These are phyloP conservation scores for Hydrotaea diabolus DNA, from an alignment of 2,888 invertebrate genomes.

Conservation along the genomic window DNA sequence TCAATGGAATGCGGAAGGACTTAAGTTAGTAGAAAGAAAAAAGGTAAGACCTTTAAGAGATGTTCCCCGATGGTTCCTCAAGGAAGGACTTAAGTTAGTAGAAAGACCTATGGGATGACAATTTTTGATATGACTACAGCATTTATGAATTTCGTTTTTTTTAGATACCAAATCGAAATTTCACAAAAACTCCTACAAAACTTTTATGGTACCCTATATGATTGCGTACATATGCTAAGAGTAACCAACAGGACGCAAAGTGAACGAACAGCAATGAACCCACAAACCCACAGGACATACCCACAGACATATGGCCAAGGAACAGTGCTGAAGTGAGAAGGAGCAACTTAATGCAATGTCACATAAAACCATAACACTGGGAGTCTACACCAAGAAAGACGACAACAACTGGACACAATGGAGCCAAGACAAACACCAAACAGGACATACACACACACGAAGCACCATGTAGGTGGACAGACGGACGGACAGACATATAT, in stretches of 20 bases:
- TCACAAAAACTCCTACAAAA: no score
- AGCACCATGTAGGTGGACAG: neutral
- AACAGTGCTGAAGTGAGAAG: conserved; percentile 1
- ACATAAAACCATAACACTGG: conserved; percentile 45
- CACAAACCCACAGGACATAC: neutral
- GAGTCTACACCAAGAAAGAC: conserved; percentile 1
- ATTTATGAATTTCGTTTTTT: no score
- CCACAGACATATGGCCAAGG: neutral
- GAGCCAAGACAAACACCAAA: conserved; percentile 38
- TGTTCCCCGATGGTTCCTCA: no score
- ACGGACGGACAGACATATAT: neutral
- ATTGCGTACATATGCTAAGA: neutral
- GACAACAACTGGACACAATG: conserved; percentile 19
- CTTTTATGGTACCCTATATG: no score
- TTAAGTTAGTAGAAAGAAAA: no score
- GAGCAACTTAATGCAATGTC: conserved; percentile 56
- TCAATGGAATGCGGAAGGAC: no score
- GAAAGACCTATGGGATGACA: no score
- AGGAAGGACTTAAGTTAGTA: no score
- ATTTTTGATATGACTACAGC: no score
- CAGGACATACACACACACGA: neutral
- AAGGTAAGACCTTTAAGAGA: no score
- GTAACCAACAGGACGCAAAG: neutral
- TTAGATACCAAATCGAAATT: no score
- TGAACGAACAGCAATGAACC: neutral